Evolutionary conservation across 2,888 invertebrate species (phyloP).

Genomic region (Hirtodrosophila alboralis): DNA sequence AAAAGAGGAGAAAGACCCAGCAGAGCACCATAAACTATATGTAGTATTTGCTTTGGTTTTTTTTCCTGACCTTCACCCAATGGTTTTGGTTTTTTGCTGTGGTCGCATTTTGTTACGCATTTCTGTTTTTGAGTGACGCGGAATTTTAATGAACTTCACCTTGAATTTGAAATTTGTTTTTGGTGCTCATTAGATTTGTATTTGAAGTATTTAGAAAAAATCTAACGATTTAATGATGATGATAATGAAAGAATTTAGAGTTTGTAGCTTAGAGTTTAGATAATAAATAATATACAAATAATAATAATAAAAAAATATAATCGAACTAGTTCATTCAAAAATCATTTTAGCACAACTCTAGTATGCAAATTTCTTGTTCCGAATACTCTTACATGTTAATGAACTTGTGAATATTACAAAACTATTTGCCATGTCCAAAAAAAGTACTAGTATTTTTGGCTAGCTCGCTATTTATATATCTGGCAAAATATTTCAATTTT

Average conservation of each 20-base stretch:
- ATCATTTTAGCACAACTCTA: no score
- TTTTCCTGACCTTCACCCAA: conserved; percentile 68
- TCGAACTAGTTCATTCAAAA: no score
- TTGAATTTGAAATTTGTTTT: conserved; percentile 40
- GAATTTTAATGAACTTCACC: conserved; percentile 79
- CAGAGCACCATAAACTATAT: conserved; percentile 31
- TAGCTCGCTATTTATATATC: conserved; percentile 26
- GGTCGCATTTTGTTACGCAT: conserved; percentile 36
- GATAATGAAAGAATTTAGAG: no score
- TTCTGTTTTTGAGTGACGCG: conserved; percentile 58
- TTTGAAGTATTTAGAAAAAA: no score
- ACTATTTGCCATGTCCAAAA: conserved; percentile 14
- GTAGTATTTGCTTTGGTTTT: conserved; percentile 13
- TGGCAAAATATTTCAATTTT: background rate
- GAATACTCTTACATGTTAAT: conserved; percentile 66
- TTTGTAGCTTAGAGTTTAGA: no score
- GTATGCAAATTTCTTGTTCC: no score
- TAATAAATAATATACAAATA: no score
- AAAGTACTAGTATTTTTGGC: conserved; percentile 25
- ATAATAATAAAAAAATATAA: no score
- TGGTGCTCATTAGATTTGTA: background rate
- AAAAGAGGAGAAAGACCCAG: conserved; percentile 13
- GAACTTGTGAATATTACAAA: conserved; percentile 55
- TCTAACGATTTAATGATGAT: no score
- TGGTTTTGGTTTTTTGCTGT: conserved; percentile 44